Conservation (phyloP, 2,888 invertebrate species). For the Chrysodeixis includens region DNA sequence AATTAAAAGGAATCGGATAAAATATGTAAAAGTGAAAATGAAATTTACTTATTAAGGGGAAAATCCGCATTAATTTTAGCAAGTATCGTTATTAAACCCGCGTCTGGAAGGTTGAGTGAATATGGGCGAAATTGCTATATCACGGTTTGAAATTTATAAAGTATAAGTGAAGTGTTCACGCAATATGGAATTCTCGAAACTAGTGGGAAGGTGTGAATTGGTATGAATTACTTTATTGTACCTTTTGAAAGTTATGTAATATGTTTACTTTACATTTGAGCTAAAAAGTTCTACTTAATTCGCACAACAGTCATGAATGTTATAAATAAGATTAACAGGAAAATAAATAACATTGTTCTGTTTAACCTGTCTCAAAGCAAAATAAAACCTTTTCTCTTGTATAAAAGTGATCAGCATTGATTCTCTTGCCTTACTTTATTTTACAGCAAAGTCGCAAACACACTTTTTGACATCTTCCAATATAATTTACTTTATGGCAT, state of each 20-base stretch:
- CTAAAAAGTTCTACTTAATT: too few relatives aligned
- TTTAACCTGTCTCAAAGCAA: too few relatives aligned
- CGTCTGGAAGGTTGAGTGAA: conserved; percentile 45
- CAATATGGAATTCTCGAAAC: conserved; percentile 64
- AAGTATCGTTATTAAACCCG: conserved; percentile 52
- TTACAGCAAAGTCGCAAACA: too few relatives aligned
- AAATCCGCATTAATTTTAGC: conserved; percentile 53
- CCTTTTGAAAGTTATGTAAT: conserved; percentile 34
- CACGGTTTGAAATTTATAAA: conserved; percentile 62
- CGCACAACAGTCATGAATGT: too few relatives aligned
- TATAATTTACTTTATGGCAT: too few relatives aligned
- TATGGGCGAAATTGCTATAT: conserved; percentile 52
- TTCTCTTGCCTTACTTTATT: too few relatives aligned
- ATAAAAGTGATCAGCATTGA: too few relatives aligned
- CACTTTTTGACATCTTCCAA: too few relatives aligned
- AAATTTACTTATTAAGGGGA: conserved; percentile 25
- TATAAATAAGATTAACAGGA: too few relatives aligned
- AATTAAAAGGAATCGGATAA: conserved; percentile 24
- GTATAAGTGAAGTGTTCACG: conserved; percentile 67
- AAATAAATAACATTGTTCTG: too few relatives aligned
- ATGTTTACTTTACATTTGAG: conserved; percentile 32
- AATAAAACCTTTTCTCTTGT: too few relatives aligned
- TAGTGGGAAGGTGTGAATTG: conserved; percentile 57
- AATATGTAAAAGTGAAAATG: conserved; percentile 14
- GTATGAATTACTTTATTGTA: conserved; percentile 31